Evolutionary conservation across 2,113 vertebrate genomes (phyloP).

Genomic region (Rhipidura dahli): DNA sequence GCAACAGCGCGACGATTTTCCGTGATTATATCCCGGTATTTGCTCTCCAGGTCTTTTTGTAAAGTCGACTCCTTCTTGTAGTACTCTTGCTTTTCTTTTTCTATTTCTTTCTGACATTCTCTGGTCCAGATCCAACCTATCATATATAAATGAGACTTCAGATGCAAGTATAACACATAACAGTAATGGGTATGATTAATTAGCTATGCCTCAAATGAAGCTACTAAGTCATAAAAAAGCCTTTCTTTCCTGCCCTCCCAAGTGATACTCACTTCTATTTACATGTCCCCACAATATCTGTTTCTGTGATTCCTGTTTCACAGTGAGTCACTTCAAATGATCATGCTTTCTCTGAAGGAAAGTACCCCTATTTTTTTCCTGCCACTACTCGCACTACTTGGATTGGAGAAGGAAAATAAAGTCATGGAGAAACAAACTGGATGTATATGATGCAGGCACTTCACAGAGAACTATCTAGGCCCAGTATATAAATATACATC

Average conservation of each 20-base stretch:
- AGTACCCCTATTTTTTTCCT: not conserved
- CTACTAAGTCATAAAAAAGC: not conserved
- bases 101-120: slow-evolving; percentile 89
- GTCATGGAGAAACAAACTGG: not conserved
- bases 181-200: not conserved
- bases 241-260: not conserved
- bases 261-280: not conserved
- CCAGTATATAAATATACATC: not conserved
- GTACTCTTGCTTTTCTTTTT: slow-evolving; percentile 77
- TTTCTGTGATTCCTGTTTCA: not conserved
- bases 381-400: not conserved
- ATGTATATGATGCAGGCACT: not conserved
- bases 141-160: not conserved
- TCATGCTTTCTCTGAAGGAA: not conserved
- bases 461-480: not conserved
- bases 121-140: slow-evolving; percentile 97
- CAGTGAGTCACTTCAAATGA: not conserved
- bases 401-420: not conserved
- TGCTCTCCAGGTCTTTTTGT: slow-evolving; percentile 82
- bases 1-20: slow-evolving; percentile 82
- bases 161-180: not conserved
- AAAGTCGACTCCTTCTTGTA: slow-evolving; percentile 70
- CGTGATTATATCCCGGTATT: slow-evolving; percentile 82
- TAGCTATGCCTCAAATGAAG: not conserved
- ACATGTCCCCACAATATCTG: not conserved